Percentiles rank a stretch among this genome's conserved stretches.
These are phyloP conservation scores for Proterorhinus semilunaris DNA, from an alignment of 2,113 vertebrate genomes.

Conservation along the genomic window DNA sequence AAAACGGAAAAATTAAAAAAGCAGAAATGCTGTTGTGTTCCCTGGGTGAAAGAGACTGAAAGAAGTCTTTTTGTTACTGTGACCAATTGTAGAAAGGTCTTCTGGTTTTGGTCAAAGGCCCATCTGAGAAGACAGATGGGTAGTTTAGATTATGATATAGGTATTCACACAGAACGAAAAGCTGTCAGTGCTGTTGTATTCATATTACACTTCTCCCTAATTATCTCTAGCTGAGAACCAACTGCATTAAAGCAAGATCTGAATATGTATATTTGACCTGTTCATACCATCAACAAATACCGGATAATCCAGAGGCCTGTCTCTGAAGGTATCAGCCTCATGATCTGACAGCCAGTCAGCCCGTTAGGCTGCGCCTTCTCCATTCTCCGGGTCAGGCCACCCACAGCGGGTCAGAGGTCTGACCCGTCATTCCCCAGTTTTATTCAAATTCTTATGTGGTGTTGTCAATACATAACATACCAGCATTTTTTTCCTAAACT, in stretches of 20 bases:
- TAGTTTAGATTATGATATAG: neutral
- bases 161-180: neutral
- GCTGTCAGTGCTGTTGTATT: neutral
- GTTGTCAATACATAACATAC: too few species aligned
- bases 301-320: slow-evolving; percentile 17
- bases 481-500: too few species aligned
- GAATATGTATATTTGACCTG: slow-evolving; percentile 18
- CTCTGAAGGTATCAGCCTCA: slow-evolving; percentile 11
- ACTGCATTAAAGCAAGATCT: slow-evolving; percentile 9
- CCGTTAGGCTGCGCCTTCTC: slow-evolving; percentile 4
- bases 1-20: neutral
- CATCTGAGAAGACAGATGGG: too few species aligned
- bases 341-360: slow-evolving; percentile 13
- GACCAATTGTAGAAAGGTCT: too few species aligned
- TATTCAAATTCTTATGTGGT: too few species aligned
- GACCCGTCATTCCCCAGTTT: neutral
- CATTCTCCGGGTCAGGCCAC: slow-evolving; percentile 46
- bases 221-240: neutral
- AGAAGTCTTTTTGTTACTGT: neutral
- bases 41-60: neutral
- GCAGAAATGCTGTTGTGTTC: neutral
- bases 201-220: neutral
- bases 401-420: slow-evolving; percentile 21
- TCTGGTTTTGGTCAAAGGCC: too few species aligned
- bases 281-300: slow-evolving; percentile 32